Base-by-base conservation (phyloP, 2,797 vertebrate genomes). In the Decapterus maruadsi region DNA sequence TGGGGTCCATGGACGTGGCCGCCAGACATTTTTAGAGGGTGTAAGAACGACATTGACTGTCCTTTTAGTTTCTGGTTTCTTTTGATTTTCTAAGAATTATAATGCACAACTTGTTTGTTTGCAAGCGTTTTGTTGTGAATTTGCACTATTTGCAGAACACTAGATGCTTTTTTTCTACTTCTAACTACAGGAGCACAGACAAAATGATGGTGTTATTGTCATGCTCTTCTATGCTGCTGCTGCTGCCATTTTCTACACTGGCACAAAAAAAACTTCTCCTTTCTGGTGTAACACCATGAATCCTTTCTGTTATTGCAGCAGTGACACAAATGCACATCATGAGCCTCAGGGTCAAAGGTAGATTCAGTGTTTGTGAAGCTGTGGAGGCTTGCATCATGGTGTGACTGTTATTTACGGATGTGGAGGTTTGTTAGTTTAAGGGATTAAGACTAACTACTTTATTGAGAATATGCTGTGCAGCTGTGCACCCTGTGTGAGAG, bases 341-440 rank as follows among this genome's bases (percentile, higher is more conserved):
- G n/a, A 72, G 59, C 50, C 13, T 81, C 13, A 43, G 29, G 31
- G 58, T 75, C 63, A 58, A 68, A 59, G 19, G 58, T 40, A 3
- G 55, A 61, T 42, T 45, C 45, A 17, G 0, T 31, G 38, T 11
- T 22, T 60, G 62, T 62, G 59, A 43, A 70, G 31, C 60, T 53
- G 26, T 48, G n/a, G 4, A 58, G 19, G 56, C 42, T 43, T 20
- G 59, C 13, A 26, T 51, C 48, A 20, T 57, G 31, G 58, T 51
- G 45, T 50, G 20, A 19, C 7, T 20, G 55, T 78, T 80, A 78
- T 84, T 65, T 51, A 6, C 43, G 29, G 43, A 13, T 45, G 16
- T 63, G 2, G 12, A 50, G 29, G 13, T 53, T 56, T 40, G 11
- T 51, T 68, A n/a, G 61, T 13, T 48, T 38, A 45, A 31, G 57